Evolutionary conservation across 1,140 invertebrate species (phyloP), one percentile per base, ranked within the genome.

Genomic region (Tetraneura akinire): DNA sequence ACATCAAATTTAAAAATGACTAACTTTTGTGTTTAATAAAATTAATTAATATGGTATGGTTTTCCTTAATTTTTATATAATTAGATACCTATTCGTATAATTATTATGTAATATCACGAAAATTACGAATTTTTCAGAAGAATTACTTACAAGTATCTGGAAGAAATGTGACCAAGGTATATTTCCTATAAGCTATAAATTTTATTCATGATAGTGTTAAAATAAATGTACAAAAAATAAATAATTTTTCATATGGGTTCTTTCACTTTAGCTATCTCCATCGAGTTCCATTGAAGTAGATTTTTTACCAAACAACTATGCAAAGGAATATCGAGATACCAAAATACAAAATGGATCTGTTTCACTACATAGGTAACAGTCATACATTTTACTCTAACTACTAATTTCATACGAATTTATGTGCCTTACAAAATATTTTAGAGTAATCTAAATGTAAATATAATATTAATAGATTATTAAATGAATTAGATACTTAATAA

Each of bases 101-200:
- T 42, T 21, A 26, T 9, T 42, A 16, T 68, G 5, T 73, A 37
- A 70, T 55, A 21, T 37, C 51, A 55, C 1, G 62, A 18, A 68
- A 81, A 55, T 62, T 81, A 71, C 80, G 3, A 81, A 81, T 81
- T 81, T 81, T 81, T 68, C 84, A 85, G 84, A 84, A 83, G 81
- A 84, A 83, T 83, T 84, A 84, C 73, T 83, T 85, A 83, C 84
- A 85, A 83, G 82, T 85, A 45, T 84, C 84, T 57, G 84, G 84
- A 81, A 82, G 84, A 83, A 84, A 84, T 81, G 83, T 84, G 82
- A 83, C 83, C 82, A 85, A 85, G 84, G 84, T 85, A 84, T 66
- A 23, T 37, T 81, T 29, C 10, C 14, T 49, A 23, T 55, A 51
- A 49, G 26, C 32, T 70, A 57, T 68, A n/a, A 60, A 42, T 60